A percentile compares a stretch with the other conserved stretches of the same genome.
These are phyloP conservation scores for Contarinia nasturtii DNA, from an alignment of 1,140 invertebrate species.

Conservation along the genomic window DNA sequence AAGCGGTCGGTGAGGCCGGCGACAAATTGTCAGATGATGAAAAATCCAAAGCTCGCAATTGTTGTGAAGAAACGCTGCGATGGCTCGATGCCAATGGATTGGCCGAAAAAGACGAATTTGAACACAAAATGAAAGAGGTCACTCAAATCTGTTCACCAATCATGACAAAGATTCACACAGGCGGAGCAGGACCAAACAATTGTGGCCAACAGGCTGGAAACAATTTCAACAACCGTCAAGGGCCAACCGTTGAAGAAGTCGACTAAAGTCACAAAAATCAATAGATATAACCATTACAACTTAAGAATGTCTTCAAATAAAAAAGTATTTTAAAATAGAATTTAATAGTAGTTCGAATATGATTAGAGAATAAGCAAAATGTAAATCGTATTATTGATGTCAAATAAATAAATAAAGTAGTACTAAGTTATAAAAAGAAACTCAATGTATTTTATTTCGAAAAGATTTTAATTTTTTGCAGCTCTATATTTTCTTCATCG, in stretches of 20 bases:
- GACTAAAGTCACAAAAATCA: slow-evolving; percentile 31
- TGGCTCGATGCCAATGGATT: slow-evolving; percentile 38
- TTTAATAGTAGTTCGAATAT: no score
- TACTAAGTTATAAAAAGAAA: no score
- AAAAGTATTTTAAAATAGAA: no score
- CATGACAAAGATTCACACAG: slow-evolving; percentile 30
- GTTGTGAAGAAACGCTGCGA: slow-evolving; percentile 24
- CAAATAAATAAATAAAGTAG: no score
- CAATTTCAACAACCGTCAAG: slow-evolving; percentile 11
- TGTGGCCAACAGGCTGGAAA: slow-evolving; percentile 20
- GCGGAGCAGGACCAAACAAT: slow-evolving; percentile 14
- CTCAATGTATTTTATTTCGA: no score
- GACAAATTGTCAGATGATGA: slow-evolving; percentile 12
- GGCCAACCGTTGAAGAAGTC: slow-evolving; percentile 52
- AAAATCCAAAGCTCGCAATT: slow-evolving; percentile 7
- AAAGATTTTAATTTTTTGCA: no score
- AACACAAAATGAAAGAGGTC: slow-evolving; percentile 31
- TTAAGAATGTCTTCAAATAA: no score
- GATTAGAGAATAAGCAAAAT: no score
- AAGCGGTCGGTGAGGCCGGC: slow-evolving; percentile 27
- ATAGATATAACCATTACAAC: no score
- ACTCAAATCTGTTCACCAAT: slow-evolving; percentile 28
- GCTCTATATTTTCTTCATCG: no score
- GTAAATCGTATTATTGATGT: no score
- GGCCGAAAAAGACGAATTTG: slow-evolving; percentile 40